Evolutionary conservation across 2,888 invertebrate genomes (phyloP), one percentile per base, ranked within the genome.

Genomic region (Alentia gelatinosa): DNA sequence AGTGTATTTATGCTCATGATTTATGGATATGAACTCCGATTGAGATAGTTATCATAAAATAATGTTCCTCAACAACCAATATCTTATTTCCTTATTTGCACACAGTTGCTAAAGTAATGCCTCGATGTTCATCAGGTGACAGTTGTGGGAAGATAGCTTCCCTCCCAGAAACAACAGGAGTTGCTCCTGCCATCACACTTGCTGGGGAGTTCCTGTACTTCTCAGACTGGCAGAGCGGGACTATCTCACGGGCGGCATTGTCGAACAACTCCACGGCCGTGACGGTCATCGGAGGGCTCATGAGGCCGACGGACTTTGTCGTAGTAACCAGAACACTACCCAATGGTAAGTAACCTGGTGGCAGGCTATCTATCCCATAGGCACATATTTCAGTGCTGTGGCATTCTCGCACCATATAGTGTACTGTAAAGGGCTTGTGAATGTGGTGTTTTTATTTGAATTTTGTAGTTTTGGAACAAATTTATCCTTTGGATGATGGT

Each of bases 271-370:
- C 39, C n/a, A 19, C 74, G n/a, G 19, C 33, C 9, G 86, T 50
- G 9, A 23, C 86, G n/a, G 86, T 47, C 26, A 86, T 90, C 30
- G 35, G 7, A 40, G 90, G 83, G 23, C 83, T 90, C 30, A 90
- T 83, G 83, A 75, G 90, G 35, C 90, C 90, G 5, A 90, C 90
- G 7, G 30, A 33, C 35, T 90, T 90, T 83, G 40, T 50, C 33
- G 15, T 90, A 19, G 75, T 86, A 0, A 86, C 42, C 30, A 9
- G 86, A 15, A 47, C 15, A 12, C 1, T 30, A 0, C 4, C 12
- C 50, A 47, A 86, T 86, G 86, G 86, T 86, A 86, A 86, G 86
- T 37, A 19, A 56, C 56, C 56, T 56, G 3, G 1, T 56, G 3
- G 19, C 3, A 12, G 19, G 9, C n/a, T 12, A 3, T 12, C n/a